Evolutionary conservation across 1,140 invertebrate species (phyloP).

Genomic region (Orussus abietinus): DNA sequence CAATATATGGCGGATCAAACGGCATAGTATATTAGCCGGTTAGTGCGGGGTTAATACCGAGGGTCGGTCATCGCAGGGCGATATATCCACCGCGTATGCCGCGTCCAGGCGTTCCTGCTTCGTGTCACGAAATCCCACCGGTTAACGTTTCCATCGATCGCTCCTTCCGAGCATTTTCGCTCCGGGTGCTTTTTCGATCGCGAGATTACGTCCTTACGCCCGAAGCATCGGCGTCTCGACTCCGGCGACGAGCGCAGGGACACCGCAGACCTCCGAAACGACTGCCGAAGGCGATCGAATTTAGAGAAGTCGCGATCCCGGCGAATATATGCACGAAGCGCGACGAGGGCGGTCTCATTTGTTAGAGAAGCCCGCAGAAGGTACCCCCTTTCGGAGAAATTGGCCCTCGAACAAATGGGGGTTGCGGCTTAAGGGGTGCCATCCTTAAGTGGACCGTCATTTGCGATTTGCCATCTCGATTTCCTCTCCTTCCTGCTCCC

Average conservation of each 20-base stretch:
- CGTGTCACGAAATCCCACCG: constrained; percentile 2
- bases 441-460: not conserved
- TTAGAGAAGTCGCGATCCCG: too few relatives aligned
- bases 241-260: too few relatives aligned
- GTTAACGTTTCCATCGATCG: constrained; percentile 16
- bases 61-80: constrained; percentile 22
- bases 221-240: too few relatives aligned
- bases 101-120: constrained; percentile 2
- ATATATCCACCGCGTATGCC: constrained; percentile 3
- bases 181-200: too few relatives aligned
- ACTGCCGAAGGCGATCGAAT: too few relatives aligned
- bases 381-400: not conserved
- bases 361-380: not conserved
- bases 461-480: not conserved
- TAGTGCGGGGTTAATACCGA: constrained; percentile 26
- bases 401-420: constrained; percentile 1
- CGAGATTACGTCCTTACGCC: too few relatives aligned
- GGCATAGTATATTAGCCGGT: constrained; percentile 22
- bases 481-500: too few relatives aligned
- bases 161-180: constrained; percentile 16
- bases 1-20: constrained; percentile 20
- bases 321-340: too few relatives aligned
- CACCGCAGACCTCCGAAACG: too few relatives aligned
- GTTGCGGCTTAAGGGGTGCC: not conserved
- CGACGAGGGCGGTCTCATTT: too few relatives aligned